Base-by-base conservation (phyloP, 2,797 vertebrate species). In the Enteromius radiatus region DNA sequence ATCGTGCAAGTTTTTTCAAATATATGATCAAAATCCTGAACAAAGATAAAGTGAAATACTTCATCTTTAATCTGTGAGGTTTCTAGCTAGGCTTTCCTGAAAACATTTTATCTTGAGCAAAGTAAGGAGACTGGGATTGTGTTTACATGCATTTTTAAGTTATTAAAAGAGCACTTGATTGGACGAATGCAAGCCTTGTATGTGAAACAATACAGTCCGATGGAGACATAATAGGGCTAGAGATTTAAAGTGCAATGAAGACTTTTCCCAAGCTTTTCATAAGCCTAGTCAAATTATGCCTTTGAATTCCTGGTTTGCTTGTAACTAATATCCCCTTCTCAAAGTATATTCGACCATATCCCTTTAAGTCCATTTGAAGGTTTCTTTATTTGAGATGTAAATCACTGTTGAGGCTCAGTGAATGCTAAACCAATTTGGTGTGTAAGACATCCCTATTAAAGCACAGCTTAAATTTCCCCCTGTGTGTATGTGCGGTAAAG, bases 231-330 rank as follows among this genome's bases (percentile, higher is more conserved):
- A 49, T 71, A 10, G 23, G 7, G 3, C 56, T 52, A n/a, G 47
- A 33, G 61, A 28, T 64, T 64, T 64, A 64, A 64, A 64, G 15
- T 17, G 15, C 31, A 33, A 64, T 64, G 0, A 33, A 64, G 33
- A 26, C n/a, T 75, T 36, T 47, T 64, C 56, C 41, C 33, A 70
- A 59, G 49, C 79, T 74, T 74, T 56, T 56, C 23, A 33, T 28
- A 64, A 74, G 61, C 80, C 80, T 76, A 75, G 69, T 76, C 12
- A 67, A n/a, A 59, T 15, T 38, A 67, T 76, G 33, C 31, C 17
- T 59, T 76, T 68, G 47, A 68, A 82, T 82, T 65, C 63, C 63
- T 69, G 67, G 52, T 73, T 71, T 81, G 26, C 67, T 80, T 81
- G 63, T 76, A 65, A 82, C 43, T n/a, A 65, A 65, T 75, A 59